These are phyloP conservation scores for Deroplatys truncata DNA, from an alignment of 2,888 invertebrate species.

Conservation along the genomic window DNA sequence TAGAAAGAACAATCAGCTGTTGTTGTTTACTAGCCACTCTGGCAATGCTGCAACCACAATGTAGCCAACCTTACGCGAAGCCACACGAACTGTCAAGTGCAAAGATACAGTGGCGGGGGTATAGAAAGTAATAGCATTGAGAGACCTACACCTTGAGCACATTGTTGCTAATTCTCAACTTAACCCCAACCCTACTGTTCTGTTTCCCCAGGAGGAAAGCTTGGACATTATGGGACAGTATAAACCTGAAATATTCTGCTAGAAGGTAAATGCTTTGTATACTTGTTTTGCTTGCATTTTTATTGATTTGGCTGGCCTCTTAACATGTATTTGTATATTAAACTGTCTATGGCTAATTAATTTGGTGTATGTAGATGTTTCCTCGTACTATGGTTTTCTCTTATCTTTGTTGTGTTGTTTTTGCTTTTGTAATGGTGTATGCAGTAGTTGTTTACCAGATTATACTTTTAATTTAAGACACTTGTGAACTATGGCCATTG, in stretches of 20 bases:
- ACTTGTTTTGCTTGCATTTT: slow-evolving; percentile 40
- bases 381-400: background rate
- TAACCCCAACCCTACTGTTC: slow-evolving; percentile 26
- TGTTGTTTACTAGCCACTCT: too few relatives aligned
- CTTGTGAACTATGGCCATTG: too few relatives aligned
- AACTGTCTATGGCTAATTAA: background rate
- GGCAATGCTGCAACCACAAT: too few relatives aligned
- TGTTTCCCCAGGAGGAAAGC: slow-evolving; percentile 60
- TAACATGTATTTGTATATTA: background rate
- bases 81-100: too few relatives aligned
- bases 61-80: too few relatives aligned
- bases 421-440: too few relatives aligned
- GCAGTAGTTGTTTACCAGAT: too few relatives aligned
- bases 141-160: background rate
- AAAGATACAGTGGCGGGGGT: too few relatives aligned
- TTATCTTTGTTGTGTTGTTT: background rate
- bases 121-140: background rate
- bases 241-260: slow-evolving; percentile 78
- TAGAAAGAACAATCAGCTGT: too few relatives aligned
- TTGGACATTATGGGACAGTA: slow-evolving; percentile 75
- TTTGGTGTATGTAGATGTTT: background rate
- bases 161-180: background rate
- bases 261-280: slow-evolving; percentile 51
- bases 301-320: slow-evolving; percentile 24
- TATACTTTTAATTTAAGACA: too few relatives aligned